phyloP scores from a whole-genome alignment of 1,140 invertebrate species.

The Nebria ingens region DNA sequence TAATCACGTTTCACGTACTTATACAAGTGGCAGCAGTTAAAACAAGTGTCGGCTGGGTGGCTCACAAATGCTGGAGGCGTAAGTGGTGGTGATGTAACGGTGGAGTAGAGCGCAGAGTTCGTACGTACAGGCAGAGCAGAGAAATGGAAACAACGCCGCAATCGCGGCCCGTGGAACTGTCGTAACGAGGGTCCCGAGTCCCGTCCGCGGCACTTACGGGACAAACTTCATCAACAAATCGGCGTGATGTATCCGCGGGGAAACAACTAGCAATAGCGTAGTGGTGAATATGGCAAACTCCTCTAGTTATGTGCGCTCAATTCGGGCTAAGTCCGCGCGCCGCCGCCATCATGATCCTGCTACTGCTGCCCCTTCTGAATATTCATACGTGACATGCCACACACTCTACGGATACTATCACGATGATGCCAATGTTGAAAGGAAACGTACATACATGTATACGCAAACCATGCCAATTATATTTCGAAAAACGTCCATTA shows the following conservation, averaged over 20 bases:
- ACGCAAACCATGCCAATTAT: no score
- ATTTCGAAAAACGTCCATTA: no score
- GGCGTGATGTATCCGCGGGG: conserved; percentile 2
- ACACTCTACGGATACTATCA: no score
- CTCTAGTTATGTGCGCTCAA: no score
- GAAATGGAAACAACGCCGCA: neutral
- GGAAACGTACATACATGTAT: no score
- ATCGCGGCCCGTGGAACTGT: neutral
- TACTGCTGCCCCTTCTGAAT: no score
- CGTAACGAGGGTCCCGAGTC: neutral
- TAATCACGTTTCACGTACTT: neutral
- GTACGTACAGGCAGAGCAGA: neutral
- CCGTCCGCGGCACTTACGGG: neutral
- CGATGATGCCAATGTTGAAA: no score
- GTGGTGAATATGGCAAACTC: no score
- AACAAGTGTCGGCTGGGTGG: neutral
- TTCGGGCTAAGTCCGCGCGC: no score
- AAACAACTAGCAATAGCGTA: neutral
- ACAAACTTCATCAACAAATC: conserved; percentile 8
- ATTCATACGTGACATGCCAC: no score
- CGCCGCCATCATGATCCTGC: no score
- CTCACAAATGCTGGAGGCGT: neutral
- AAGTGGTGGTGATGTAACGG: neutral
- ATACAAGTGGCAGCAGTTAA: neutral
- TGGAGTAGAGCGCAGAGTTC: neutral